phyloP scores from a whole-genome alignment of 2,888 invertebrate species.

The Mythimna ferrago region DNA sequence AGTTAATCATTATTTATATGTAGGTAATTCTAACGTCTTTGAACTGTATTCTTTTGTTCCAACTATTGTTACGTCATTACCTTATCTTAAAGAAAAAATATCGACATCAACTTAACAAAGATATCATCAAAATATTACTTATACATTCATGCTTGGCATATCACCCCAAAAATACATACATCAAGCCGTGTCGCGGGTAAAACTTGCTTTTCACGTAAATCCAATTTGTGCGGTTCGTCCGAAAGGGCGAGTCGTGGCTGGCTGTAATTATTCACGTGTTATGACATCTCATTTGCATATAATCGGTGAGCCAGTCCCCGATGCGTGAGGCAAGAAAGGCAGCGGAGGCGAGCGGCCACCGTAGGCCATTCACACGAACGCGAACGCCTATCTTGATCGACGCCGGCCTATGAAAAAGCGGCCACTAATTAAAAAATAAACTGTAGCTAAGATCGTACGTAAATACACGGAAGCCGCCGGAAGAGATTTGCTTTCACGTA shows the following conservation, averaged over 20 bases:
- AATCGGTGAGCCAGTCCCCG: conserved; percentile 86
- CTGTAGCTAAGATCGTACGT: conserved; percentile 83
- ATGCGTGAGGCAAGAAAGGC: conserved; percentile 87
- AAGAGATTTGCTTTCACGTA: conserved; percentile 79
- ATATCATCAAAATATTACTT: conserved; percentile 65
- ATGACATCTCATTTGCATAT: conserved; percentile 91
- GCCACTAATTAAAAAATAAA: conserved; percentile 90
- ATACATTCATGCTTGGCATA: conserved; percentile 61
- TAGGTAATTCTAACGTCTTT: conserved; percentile 15
- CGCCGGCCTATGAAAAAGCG: conserved; percentile 89
- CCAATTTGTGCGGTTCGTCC: conserved; percentile 87
- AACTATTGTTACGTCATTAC: conserved; percentile 26
- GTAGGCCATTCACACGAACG: conserved; percentile 90
- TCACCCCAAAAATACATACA: conserved; percentile 75
- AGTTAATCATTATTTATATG: conserved; percentile 13
- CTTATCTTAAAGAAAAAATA: conserved; percentile 42
- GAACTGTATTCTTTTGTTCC: conserved; percentile 38
- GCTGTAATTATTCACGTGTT: conserved; percentile 90
- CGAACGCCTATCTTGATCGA: conserved; percentile 85
- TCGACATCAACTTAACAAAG: conserved; percentile 60
- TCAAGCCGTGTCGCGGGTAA: conserved; percentile 80
- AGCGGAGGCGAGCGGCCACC: conserved; percentile 83
- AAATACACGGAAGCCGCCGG: conserved; percentile 83
- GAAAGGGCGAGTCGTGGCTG: conserved; percentile 88
- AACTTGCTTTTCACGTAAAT: conserved; percentile 89